phyloP scores from a whole-genome alignment of 2,113 vertebrate species.

The Carettochelys insculpta region DNA sequence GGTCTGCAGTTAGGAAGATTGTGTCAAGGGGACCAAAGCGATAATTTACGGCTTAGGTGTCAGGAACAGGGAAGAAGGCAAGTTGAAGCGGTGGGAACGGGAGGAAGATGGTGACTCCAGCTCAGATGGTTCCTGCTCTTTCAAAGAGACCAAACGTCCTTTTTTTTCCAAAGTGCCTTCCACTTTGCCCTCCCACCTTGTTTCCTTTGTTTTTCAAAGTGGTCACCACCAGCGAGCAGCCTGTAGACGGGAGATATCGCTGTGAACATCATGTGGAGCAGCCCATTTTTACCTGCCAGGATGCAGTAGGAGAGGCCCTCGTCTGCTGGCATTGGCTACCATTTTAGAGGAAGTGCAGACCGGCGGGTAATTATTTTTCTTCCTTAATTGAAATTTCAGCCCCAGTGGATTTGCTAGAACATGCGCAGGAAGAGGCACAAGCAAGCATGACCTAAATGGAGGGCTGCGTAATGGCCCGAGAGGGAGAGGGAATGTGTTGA shows the following conservation, averaged over 20 bases:
- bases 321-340: constrained; percentile 53
- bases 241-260: constrained; percentile 4
- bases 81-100: neutral
- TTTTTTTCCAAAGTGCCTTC: neutral
- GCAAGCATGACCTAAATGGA: neutral
- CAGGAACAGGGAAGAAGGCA: neutral
- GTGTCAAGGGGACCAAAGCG: neutral
- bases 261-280: constrained; percentile 22
- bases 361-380: constrained; percentile 74
- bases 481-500: neutral
- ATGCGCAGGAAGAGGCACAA: constrained; percentile 41
- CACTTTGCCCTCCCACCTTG: neutral
- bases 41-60: fast-evolving
- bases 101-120: fast-evolving
- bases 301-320: constrained; percentile 38
- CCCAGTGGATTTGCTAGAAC: constrained; percentile 66
- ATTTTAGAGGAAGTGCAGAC: constrained; percentile 64
- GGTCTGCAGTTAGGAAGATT: neutral
- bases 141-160: neutral
- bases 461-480: neutral
- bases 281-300: constrained; percentile 28
- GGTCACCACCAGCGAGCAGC: neutral
- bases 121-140: fast-evolving
- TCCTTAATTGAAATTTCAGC: constrained; percentile 81
- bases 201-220: neutral